Percentiles rank a stretch among this genome's conserved stretches.
These are phyloP conservation scores for Quadroppia sp. DNA, from an alignment of 2,888 invertebrate species.

Conservation along the genomic window DNA sequence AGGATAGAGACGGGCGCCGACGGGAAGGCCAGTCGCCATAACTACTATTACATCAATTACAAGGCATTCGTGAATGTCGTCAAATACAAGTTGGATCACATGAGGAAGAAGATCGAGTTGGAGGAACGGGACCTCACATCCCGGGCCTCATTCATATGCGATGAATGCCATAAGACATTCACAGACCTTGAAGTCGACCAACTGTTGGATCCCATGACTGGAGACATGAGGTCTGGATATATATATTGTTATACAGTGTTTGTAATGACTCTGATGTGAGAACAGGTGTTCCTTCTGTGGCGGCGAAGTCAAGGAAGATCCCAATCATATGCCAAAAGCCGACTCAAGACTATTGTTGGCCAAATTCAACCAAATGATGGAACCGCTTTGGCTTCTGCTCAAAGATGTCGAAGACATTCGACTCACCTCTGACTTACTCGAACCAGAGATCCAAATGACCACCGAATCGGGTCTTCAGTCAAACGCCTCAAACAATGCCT, in stretches of 20 bases:
- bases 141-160: constrained; percentile 90
- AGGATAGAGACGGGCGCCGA: constrained; percentile 93
- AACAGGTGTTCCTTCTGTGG: constrained; percentile 81
- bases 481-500: constrained; percentile 27
- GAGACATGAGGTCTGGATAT: constrained; percentile 63
- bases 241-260: constrained; percentile 20
- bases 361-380: constrained; percentile 88
- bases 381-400: constrained; percentile 81
- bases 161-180: constrained; percentile 83
- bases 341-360: constrained; percentile 84
- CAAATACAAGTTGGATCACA: constrained; percentile 92
- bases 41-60: constrained; percentile 96
- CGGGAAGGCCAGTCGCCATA: constrained; percentile 90
- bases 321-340: constrained; percentile 84
- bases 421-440: constrained; percentile 83
- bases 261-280: neutral
- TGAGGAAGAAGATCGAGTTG: constrained; percentile 90
- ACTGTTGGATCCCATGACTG: constrained; percentile 74
- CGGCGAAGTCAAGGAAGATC: constrained; percentile 87
- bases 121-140: constrained; percentile 92
- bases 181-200: constrained; percentile 93
- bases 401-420: constrained; percentile 89
- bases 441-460: constrained; percentile 67
- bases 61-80: constrained; percentile 95
- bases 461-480: constrained; percentile 25